Base-by-base conservation (phyloP, 1,140 invertebrate genomes). In the Lucilia sericata region DNA sequence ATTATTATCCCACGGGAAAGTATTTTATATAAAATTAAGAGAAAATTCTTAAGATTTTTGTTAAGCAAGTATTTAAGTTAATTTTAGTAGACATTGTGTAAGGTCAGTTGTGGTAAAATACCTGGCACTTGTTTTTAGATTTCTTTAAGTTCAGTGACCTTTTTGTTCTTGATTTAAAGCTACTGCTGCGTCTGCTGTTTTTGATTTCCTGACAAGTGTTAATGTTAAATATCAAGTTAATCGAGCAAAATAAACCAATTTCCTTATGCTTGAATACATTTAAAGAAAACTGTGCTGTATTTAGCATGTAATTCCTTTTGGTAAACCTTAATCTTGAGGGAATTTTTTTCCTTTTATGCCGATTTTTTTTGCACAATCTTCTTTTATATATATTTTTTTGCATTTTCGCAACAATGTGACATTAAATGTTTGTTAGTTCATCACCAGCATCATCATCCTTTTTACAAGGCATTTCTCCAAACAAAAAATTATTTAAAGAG, bases 1-100 rank as follows among this genome's bases (percentile, higher is more conserved):
- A 75, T 75, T 83, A 70, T 83, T 83, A 49, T 83, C 82, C 42
- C 82, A 83, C 82, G 82, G 82, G 34, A 82, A 82, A 13, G 70
- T 74, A 8, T 70, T 70, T 70, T 70, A 17, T 30, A 30, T 30
- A 30, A 30, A 30, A 30, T 36, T 76, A 14, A 19, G 30, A 36
- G 17, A 10, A 76, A 36, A 36, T 76, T 36, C 12, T 19, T 76
- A 5, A 76, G 30, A n/a, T 36, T n/a, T 42, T 17, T 76, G 34
- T 70, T 25, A 19, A 25, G 51, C 5, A 3, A 42, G n/a, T n/a
- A 42, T 14, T 55, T 49, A 12, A 14, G 49, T 65, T 65, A 65
- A 14, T 2, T 30, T 2, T 30, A 30, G n/a, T 42, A 3, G 7
- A n/a, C 7, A 76, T 76, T 76, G 75, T 76, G 36, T 36, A 70